These are phyloP conservation scores for Pogoniulus pusillus DNA, from an alignment of 2,797 vertebrate genomes.

Conservation along the genomic window DNA sequence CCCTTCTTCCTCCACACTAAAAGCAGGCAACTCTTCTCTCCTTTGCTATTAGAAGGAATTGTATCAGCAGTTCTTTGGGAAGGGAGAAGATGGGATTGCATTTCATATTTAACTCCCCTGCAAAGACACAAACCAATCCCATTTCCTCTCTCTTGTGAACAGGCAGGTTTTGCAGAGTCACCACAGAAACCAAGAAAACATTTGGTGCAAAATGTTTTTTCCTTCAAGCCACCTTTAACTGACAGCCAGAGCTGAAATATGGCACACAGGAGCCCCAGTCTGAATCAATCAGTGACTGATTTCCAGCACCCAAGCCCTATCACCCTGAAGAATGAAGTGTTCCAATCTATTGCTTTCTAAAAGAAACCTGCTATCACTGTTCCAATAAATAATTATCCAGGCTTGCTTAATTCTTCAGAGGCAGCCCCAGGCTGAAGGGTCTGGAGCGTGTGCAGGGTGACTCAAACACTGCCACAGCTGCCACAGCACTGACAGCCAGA, in stretches of 20 bases:
- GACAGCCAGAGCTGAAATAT: constrained; percentile 9
- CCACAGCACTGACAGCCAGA: not conserved
- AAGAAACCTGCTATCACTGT: constrained; percentile 14
- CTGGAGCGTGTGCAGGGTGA: not conserved
- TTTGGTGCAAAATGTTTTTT: not conserved
- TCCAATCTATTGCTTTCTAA: constrained; percentile 11
- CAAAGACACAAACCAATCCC: not conserved
- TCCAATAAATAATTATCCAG: constrained; percentile 26
- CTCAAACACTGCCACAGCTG: not conserved
- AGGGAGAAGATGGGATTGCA: too few species aligned
- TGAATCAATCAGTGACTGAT: constrained; percentile 22
- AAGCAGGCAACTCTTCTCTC: too few species aligned
- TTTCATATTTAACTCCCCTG: not conserved
- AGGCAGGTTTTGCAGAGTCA: not conserved
- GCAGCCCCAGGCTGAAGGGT: not conserved
- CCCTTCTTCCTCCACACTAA: too few species aligned
- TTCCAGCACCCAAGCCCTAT: not conserved
- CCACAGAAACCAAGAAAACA: not conserved
- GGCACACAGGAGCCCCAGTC: not conserved
- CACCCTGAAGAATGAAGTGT: not conserved
- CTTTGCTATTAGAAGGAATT: too few species aligned
- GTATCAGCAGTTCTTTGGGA: too few species aligned
- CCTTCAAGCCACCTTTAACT: not conserved
- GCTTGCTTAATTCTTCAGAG: constrained; percentile 17
- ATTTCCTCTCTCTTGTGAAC: not conserved